phyloP scores from a whole-genome alignment of 1,140 invertebrate species.

The Dufourea novaeangliae region DNA sequence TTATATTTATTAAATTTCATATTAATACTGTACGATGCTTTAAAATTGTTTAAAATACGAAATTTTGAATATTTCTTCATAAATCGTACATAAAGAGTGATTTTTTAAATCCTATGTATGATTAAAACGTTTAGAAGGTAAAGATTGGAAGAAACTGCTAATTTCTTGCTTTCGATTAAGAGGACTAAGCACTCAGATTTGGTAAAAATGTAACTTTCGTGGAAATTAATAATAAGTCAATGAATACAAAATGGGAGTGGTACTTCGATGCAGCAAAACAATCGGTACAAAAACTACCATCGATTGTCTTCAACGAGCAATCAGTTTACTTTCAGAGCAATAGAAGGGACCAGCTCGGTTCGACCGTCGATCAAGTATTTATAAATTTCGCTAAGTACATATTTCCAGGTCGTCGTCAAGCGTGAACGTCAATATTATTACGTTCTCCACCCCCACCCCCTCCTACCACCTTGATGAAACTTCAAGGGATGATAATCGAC shows the following conservation, averaged over 20 bases:
- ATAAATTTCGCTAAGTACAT: constrained; percentile 42
- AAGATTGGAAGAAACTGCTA: not conserved
- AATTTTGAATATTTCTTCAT: too few relatives aligned
- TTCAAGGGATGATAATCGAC: constrained; percentile 50
- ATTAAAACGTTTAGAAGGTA: not conserved
- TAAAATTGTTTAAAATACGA: too few relatives aligned
- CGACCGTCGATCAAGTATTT: constrained; percentile 13
- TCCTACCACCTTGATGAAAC: not conserved
- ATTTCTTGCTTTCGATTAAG: too few relatives aligned
- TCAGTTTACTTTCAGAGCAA: not conserved
- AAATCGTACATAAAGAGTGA: not conserved
- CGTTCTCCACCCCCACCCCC: too few relatives aligned
- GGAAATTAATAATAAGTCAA: too few relatives aligned
- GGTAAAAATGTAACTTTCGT: too few relatives aligned
- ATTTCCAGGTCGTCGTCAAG: constrained; percentile 3
- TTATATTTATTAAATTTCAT: constrained; percentile 41
- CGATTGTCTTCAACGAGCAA: not conserved
- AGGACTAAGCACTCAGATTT: too few relatives aligned
- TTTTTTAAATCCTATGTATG: not conserved
- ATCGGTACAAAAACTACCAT: too few relatives aligned
- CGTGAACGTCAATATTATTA: constrained; percentile 35
- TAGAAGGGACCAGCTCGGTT: not conserved
- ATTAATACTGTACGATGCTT: too few relatives aligned
- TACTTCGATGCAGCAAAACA: too few relatives aligned
- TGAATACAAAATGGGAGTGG: too few relatives aligned